Evolutionary conservation across 2,113 vertebrate genomes (phyloP).

Genomic region (Salvelinus fontinalis): DNA sequence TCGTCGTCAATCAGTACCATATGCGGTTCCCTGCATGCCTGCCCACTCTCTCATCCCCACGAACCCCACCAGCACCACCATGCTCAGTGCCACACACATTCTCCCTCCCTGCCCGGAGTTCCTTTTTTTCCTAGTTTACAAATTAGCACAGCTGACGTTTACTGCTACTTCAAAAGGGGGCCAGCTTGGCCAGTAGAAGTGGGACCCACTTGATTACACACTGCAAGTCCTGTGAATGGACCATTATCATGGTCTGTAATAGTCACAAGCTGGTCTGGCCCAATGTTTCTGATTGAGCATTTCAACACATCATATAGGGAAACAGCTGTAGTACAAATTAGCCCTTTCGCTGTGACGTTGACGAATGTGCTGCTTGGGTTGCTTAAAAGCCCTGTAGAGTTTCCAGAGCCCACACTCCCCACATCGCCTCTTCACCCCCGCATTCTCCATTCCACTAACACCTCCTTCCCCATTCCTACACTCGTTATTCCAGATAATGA

Average conservation of each 20-base stretch:
- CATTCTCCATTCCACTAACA: conserved; percentile 14
- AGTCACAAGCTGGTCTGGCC: conserved; percentile 61
- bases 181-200: conserved; percentile 20
- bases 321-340: conserved; percentile 83
- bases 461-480: background rate
- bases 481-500: background rate
- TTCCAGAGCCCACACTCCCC: conserved; percentile 42
- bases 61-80: conserved; percentile 19
- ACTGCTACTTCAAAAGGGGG: conserved; percentile 53
- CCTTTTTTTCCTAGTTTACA: conserved; percentile 66
- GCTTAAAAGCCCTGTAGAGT: conserved; percentile 35
- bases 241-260: conserved; percentile 56
- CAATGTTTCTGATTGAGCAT: conserved; percentile 70
- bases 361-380: conserved; percentile 71
- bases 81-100: conserved; percentile 50
- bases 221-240: conserved; percentile 50
- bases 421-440: conserved; percentile 23
- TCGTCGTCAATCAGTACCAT: conserved; percentile 65
- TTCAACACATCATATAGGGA: conserved; percentile 79
- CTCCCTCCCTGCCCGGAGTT: background rate
- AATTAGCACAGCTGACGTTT: conserved; percentile 72
- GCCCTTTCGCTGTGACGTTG: conserved; percentile 70
- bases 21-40: conserved; percentile 36
- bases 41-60: conserved; percentile 13
- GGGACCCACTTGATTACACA: conserved; percentile 26